A percentile compares a stretch with the other conserved stretches of the same genome.
These are phyloP conservation scores for Chascanopsetta lugubris DNA, from an alignment of 2,113 vertebrate species.

Conservation along the genomic window DNA sequence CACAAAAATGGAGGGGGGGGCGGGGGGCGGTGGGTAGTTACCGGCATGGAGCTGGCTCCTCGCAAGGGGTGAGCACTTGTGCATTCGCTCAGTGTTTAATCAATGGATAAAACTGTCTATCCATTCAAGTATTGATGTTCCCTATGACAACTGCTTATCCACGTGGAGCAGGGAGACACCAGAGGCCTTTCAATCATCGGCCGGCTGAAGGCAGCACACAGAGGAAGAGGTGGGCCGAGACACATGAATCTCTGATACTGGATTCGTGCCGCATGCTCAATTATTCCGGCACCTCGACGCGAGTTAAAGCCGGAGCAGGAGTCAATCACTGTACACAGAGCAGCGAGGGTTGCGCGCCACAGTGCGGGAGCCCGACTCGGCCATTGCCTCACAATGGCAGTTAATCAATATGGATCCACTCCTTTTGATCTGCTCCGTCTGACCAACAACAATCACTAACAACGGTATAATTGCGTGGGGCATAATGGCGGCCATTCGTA, in stretches of 20 bases:
- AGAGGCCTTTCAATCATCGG: slow-evolving; percentile 73
- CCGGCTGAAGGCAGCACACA: slow-evolving; percentile 45
- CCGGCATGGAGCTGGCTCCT: slow-evolving; percentile 39
- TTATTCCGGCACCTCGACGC: slow-evolving; percentile 53
- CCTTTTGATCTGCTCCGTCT: slow-evolving; percentile 58
- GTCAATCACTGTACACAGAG: slow-evolving; percentile 47
- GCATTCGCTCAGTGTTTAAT: slow-evolving; percentile 80
- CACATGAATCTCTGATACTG: slow-evolving; percentile 56
- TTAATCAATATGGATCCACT: slow-evolving; percentile 66
- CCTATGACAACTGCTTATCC: slow-evolving; percentile 79
- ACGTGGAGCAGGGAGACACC: slow-evolving; percentile 65
- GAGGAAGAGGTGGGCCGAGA: slow-evolving; percentile 41
- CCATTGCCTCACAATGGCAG: slow-evolving; percentile 49
- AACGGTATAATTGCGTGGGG: slow-evolving; percentile 52
- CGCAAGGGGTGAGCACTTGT: slow-evolving; percentile 56
- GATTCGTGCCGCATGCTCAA: slow-evolving; percentile 61
- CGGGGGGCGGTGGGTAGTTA: no score
- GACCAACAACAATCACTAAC: slow-evolving; percentile 62
- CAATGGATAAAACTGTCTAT: slow-evolving; percentile 80
- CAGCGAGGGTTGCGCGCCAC: slow-evolving; percentile 21
- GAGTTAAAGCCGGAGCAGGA: slow-evolving; percentile 41
- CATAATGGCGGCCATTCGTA: slow-evolving; percentile 40
- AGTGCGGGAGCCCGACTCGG: slow-evolving; percentile 35
- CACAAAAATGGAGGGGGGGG: slow-evolving; percentile 66
- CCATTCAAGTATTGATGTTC: slow-evolving; percentile 76